Conservation (phyloP, 92 coral and sea anemone species). For the Porites evermanni region DNA sequence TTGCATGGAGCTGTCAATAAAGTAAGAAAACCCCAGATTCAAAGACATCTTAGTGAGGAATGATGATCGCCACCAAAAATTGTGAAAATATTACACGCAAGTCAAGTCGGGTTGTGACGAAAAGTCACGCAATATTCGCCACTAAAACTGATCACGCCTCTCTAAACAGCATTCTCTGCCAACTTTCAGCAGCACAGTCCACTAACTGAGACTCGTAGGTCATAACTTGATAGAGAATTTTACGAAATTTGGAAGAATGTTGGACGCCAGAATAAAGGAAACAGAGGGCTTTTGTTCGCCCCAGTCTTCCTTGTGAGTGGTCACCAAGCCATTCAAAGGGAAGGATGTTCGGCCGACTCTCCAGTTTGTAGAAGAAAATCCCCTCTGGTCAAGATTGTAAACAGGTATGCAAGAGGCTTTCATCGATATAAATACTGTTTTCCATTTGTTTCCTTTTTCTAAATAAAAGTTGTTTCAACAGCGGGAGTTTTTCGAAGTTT, state of each 20-base stretch:
- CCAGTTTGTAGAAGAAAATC: background rate
- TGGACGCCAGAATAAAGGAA: no score
- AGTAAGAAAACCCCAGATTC: conserved; percentile 75
- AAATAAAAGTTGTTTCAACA: background rate
- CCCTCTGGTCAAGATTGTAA: background rate
- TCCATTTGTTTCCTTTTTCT: background rate
- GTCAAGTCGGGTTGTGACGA: background rate
- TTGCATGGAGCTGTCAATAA: conserved; percentile 81
- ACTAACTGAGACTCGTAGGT: background rate
- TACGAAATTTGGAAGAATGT: background rate
- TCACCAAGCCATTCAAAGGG: background rate
- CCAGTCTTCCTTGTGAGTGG: conserved; percentile 6
- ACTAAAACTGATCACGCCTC: background rate
- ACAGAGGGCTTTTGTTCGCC: background rate
- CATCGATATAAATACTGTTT: background rate
- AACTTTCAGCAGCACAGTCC: background rate
- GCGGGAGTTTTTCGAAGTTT: background rate
- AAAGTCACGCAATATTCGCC: conserved; percentile 30
- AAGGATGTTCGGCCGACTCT: background rate
- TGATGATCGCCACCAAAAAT: background rate
- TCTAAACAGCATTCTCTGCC: background rate
- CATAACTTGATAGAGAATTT: background rate
- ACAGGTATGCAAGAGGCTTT: background rate
- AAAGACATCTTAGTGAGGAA: conserved; percentile 41
- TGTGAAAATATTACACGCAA: background rate